Base-by-base conservation (phyloP, 2,888 invertebrate genomes). In the Torymus tubicola region DNA sequence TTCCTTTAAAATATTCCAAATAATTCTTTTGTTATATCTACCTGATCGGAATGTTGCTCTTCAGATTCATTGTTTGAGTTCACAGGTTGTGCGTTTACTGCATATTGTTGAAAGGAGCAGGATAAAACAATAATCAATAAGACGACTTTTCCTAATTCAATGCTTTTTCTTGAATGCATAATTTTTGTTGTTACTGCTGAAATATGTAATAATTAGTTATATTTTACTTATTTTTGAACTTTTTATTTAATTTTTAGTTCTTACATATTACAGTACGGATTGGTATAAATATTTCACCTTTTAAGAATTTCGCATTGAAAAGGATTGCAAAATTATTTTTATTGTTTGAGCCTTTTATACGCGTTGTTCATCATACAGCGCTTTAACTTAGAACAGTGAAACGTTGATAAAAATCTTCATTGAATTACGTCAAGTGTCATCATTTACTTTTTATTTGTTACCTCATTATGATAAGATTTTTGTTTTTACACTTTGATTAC, bases 321-420 rank as follows among this genome's bases (percentile, higher is more conserved):
- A 63, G 61, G 16, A 58, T 50, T 77, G 50, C 57, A 24, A 3
- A 8, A n/a, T 65, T 57, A 3, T 11, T 64, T 18, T 65, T 2
- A n/a, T 31, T 5, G 55, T 16, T 5, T 65, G 13, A 24, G 12
- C 24, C 71, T 78, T 78, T 78, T 71, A 78, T 78, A 78, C 63
- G 21, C 3, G 11, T 16, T 24, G 52, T 53, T 52, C 31, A 64
- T n/a, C n/a, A n/a, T n/a, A n/a, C n/a, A n/a, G n/a, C n/a, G n/a
- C n/a, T n/a, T n/a, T 63, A 65, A 58, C 10, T 74, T 11, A 67
- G 14, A 1, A 53, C 68, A 55, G 13, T 71, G 18, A 71, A 52
- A 71, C 13, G 58, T 58, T 16, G 21, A 18, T 50, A 16, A 2
- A n/a, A 71, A 18, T 42, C 16, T 68, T 57, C n/a, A 55, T 57